Conservation (phyloP, 2,113 vertebrate species). For the Bungarus multicinctus region DNA sequence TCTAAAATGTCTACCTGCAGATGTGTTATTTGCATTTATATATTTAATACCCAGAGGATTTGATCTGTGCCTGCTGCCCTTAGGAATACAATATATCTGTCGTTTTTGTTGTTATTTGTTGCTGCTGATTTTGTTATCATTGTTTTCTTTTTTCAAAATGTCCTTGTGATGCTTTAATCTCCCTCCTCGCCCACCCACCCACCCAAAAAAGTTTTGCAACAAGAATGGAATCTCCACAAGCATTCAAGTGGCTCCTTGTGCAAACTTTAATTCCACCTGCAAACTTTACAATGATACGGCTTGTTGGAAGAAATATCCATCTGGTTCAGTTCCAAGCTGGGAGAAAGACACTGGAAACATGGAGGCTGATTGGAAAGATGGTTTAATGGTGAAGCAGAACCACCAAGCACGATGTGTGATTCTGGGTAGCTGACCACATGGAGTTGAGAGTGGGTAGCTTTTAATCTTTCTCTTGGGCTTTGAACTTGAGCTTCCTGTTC, state of each 20-base stretch:
- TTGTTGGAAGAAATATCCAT: too few species aligned
- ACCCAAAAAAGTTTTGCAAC: not conserved
- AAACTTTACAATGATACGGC: not conserved
- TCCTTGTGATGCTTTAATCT: not conserved
- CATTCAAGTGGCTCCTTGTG: not conserved
- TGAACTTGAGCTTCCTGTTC: too few species aligned
- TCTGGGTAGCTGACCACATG: too few species aligned
- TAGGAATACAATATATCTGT: not conserved
- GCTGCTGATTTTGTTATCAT: not conserved
- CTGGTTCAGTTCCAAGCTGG: too few species aligned
- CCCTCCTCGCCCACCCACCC: too few species aligned
- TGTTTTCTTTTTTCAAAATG: not conserved
- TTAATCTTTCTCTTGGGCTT: too few species aligned
- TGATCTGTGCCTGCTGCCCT: not conserved
- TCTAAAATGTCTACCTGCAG: not conserved
- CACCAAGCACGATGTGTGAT: too few species aligned
- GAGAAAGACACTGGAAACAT: too few species aligned
- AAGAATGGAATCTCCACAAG: not conserved
- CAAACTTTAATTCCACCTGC: accelerated
- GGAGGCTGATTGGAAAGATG: too few species aligned
- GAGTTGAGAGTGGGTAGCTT: too few species aligned
- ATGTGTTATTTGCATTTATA: not conserved
- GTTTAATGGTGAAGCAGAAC: too few species aligned
- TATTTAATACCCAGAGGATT: not conserved
- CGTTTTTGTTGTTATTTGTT: not conserved